Base-by-base conservation (phyloP, 2,797 vertebrate genomes). In the Cyprinella venusta region DNA sequence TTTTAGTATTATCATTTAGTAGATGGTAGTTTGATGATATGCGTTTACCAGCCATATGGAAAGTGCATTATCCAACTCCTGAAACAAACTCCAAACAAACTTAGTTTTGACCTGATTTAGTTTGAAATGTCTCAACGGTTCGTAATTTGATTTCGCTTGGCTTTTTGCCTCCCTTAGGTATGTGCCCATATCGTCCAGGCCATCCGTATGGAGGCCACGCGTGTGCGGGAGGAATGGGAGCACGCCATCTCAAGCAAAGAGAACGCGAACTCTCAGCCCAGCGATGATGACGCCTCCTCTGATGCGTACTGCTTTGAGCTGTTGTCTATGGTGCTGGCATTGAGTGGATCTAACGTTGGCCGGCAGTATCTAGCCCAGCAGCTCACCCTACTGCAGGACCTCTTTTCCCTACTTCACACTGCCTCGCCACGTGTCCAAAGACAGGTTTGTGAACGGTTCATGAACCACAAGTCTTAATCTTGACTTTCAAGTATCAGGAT, bases 161-260 rank as follows among this genome's bases (percentile, higher is more conserved):
- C 61, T 61, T 15, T 45, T 10, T 42, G 12, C 68, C 7, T 71
- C 75, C 40, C 13, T 3, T 87, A 99, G 98, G 98, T 99, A 0
- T 99, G 98, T 64, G 97, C 98, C 3, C 98, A 99, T 88, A 99
- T 99, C 0, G 98, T 99, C 52, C 98, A 99, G 91, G 98, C 98
- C 75, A 99, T 99, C 68, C 96, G 98, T 1, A 99, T 98, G 97
- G 98, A 99, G 91, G 97, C 98, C 4, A 99, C 97, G 0, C 96
- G 98, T 0, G 98, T 99, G 26, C 96, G 98, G 19, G 98, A 99
- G 83, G 98, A 99, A 84, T 99, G 98, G 98, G 98, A 99, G 61
- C 98, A 99, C 18, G 97, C 98, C 86, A 99, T 99, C 87, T 99
- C 98, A 84, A 99, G 98, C 94, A 99, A 99, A 76, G 98, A 99